These are phyloP conservation scores for Limnephilus marmoratus DNA, from an alignment of 2,888 invertebrate genomes.

Conservation along the genomic window DNA sequence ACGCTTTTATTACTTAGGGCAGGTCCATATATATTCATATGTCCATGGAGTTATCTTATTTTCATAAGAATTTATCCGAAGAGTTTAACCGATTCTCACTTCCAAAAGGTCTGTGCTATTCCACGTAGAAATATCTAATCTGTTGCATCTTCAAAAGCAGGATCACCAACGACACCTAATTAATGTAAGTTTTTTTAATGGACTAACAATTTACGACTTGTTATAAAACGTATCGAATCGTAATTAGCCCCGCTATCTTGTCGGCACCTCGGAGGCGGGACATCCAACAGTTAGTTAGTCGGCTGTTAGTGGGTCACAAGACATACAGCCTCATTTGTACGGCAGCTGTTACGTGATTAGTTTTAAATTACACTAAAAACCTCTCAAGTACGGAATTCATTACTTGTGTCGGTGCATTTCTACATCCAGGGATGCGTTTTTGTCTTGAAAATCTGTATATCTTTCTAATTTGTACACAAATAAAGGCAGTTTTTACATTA, in stretches of 20 bases:
- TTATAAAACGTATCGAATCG: slow-evolving; percentile 45
- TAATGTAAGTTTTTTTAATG: slow-evolving; percentile 24
- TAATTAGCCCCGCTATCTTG: slow-evolving; percentile 53
- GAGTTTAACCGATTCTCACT: not conserved
- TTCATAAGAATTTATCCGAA: too few species aligned
- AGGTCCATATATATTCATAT: too few species aligned
- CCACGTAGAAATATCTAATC: not conserved
- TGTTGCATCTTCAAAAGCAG: not conserved
- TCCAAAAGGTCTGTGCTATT: not conserved
- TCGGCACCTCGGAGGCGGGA: slow-evolving; percentile 61
- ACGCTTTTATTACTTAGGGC: too few species aligned
- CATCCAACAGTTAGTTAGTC: slow-evolving; percentile 38
- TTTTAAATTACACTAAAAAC: slow-evolving; percentile 31
- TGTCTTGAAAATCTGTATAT: not conserved
- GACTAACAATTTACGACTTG: slow-evolving; percentile 12
- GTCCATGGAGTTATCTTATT: too few species aligned
- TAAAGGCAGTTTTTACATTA: too few species aligned
- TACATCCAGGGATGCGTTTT: not conserved
- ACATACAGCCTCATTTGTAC: slow-evolving; percentile 32
- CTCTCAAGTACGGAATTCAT: not conserved
- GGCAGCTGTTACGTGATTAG: slow-evolving; percentile 35
- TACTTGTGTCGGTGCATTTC: not conserved
- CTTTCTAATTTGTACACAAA: not conserved
- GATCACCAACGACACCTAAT: not conserved
- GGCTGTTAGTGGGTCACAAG: not conserved